Evolutionary conservation across 2,888 invertebrate genomes (phyloP).

Genomic region (Escarpia spicata): DNA sequence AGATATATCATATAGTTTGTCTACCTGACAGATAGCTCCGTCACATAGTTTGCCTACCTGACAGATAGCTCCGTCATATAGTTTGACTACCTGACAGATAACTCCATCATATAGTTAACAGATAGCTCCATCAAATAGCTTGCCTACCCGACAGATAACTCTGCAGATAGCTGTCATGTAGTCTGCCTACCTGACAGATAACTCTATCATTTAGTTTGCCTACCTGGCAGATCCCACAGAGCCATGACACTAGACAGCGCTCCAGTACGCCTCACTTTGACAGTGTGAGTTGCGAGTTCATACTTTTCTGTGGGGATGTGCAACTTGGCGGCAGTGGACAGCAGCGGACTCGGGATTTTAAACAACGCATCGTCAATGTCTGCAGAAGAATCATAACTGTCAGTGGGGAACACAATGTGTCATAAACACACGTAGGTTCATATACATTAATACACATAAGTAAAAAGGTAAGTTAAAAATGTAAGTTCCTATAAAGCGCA

Average conservation of each 20-base stretch:
- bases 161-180: background rate
- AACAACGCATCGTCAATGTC: background rate
- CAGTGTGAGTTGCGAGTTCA: slow-evolving; percentile 71
- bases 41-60: background rate
- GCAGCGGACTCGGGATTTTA: background rate
- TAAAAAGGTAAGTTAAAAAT: no score
- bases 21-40: background rate
- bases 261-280: slow-evolving; percentile 71
- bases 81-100: background rate
- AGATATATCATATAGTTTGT: background rate
- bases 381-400: background rate
- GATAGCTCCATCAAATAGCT: background rate
- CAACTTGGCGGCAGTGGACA: background rate
- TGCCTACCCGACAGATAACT: background rate
- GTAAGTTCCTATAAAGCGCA: no score
- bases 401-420: background rate
- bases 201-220: background rate
- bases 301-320: slow-evolving; percentile 54
- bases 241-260: slow-evolving; percentile 71
- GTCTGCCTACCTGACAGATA: background rate
- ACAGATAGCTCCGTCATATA: background rate
- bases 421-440: slow-evolving; percentile 21
- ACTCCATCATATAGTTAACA: background rate
- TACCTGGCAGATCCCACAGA: slow-evolving; percentile 67
- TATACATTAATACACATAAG: background rate